A percentile compares a stretch with the other conserved stretches of the same genome.
Conservation (phyloP, 92 coral and sea anemone genomes). For the Meandrina meandrites region DNA sequence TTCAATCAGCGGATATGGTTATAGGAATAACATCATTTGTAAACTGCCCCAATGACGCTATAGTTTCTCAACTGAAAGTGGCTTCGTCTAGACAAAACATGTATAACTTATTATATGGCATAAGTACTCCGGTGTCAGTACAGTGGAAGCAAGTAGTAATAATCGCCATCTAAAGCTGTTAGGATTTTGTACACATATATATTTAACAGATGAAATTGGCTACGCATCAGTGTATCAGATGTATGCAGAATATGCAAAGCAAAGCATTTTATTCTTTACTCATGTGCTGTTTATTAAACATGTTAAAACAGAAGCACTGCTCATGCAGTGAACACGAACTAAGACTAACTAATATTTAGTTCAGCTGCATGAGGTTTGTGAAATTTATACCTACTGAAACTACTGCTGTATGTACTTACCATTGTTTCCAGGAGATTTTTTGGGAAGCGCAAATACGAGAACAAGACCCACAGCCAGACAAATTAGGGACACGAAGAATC, state of each 20-base stretch:
- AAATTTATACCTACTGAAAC: no score
- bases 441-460: background rate
- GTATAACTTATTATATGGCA: no score
- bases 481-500: background rate
- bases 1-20: no score
- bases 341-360: background rate
- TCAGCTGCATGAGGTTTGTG: background rate
- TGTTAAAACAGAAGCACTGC: background rate
- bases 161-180: no score
- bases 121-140: no score
- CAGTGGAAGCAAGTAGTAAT: no score
- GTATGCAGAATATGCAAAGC: background rate
- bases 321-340: background rate
- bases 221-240: background rate
- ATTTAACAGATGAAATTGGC: background rate
- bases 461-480: background rate
- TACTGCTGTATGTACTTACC: background rate
- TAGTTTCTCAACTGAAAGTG: background rate
- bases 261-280: background rate
- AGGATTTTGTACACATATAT: no score
- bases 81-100: background rate
- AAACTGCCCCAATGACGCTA: no score
- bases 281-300: background rate
- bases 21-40: no score
- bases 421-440: background rate